A percentile compares a stretch with the other conserved stretches of the same genome.
Evolutionary conservation across 2,113 vertebrate genomes (phyloP).

Genomic region (Pseudonaja textilis): DNA sequence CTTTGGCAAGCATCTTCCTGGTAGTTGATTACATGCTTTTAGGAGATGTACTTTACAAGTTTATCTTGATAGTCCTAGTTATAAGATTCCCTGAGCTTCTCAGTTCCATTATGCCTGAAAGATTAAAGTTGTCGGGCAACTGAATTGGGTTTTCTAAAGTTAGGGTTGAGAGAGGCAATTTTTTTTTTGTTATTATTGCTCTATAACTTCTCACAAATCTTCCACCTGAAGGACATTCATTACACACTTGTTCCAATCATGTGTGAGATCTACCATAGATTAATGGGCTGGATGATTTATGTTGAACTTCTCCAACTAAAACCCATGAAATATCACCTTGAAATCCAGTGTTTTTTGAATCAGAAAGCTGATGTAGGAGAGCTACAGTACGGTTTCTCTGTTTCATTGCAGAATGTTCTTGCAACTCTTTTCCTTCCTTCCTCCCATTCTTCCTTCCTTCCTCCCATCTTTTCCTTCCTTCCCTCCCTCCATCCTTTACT

Average conservation of each 20-base stretch:
- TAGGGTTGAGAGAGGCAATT: not conserved
- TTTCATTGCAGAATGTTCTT: too few relatives aligned
- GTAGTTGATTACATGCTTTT: slow-evolving; percentile 15
- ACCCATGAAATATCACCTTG: not conserved
- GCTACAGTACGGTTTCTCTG: not conserved
- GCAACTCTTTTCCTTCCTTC: too few relatives aligned
- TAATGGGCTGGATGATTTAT: not conserved
- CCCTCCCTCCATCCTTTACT: too few relatives aligned
- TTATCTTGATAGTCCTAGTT: slow-evolving; percentile 36
- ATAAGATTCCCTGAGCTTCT: not conserved
- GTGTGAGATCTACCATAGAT: not conserved
- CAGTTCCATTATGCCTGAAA: not conserved
- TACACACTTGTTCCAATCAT: not conserved
- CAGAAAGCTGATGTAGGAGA: not conserved
- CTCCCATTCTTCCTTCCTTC: too few relatives aligned
- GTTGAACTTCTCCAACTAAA: not conserved
- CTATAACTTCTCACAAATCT: not conserved
- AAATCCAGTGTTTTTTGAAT: not conserved
- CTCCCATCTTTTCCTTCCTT: too few relatives aligned
- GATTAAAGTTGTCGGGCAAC: not conserved
- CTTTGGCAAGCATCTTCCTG: slow-evolving; percentile 6
- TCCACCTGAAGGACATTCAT: not conserved
- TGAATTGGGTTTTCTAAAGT: not conserved
- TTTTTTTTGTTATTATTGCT: not conserved
- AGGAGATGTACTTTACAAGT: slow-evolving; percentile 1